Evolutionary conservation across 2,113 vertebrate genomes (phyloP).

Genomic region (Albula goreensis): DNA sequence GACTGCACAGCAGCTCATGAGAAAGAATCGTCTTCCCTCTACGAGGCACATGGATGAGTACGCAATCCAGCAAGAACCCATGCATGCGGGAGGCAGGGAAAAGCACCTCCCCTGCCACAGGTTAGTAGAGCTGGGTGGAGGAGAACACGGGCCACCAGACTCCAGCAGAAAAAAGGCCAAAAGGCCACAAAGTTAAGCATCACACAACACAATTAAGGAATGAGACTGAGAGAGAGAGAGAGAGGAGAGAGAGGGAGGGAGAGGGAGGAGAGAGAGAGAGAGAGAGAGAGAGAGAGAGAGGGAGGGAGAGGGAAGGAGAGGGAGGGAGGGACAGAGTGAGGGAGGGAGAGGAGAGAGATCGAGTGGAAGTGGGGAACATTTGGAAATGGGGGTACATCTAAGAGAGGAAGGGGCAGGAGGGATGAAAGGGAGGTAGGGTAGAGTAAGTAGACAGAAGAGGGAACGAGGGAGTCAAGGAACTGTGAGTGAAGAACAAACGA

Average conservation of each 20-base stretch:
- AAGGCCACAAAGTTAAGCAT: slow-evolving; percentile 14
- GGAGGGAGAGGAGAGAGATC: not conserved
- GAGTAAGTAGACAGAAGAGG: not conserved
- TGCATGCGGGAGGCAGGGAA: slow-evolving; percentile 26
- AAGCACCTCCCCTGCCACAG: slow-evolving; percentile 1
- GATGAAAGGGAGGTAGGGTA: not conserved
- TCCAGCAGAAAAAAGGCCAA: slow-evolving; percentile 1
- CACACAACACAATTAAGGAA: not conserved
- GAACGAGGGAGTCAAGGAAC: not conserved
- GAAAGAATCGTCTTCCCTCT: not conserved
- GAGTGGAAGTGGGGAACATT: not conserved
- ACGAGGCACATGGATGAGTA: not conserved
- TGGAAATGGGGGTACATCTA: not conserved
- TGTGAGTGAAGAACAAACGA: not conserved
- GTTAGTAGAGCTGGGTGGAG: slow-evolving; percentile 21
- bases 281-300: not conserved
- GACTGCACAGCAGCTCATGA: not conserved
- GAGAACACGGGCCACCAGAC: slow-evolving; percentile 1
- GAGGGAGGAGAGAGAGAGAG: not conserved
- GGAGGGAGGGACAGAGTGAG: not conserved
- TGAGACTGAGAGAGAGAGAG: not conserved
- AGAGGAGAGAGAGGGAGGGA: not conserved
- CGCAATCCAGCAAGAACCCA: slow-evolving; percentile 15
- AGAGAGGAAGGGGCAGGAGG: not conserved
- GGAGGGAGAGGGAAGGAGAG: not conserved